Conservation (phyloP, 1,140 invertebrate species). For the Zaprionus vittiger region DNA sequence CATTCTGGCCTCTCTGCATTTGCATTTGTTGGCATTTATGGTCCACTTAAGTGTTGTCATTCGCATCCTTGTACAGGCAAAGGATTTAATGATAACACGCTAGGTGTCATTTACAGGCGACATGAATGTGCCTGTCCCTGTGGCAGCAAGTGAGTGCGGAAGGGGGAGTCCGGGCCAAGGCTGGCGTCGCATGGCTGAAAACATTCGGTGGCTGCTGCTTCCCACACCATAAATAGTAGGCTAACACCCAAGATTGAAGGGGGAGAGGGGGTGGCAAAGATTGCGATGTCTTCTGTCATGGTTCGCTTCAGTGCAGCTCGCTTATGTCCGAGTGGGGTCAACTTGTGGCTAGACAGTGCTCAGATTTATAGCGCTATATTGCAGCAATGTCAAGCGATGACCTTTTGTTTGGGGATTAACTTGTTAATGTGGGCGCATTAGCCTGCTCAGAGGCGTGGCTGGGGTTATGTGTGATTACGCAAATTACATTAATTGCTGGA, state of each 20-base stretch:
- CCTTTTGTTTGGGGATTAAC: slow-evolving; percentile 23
- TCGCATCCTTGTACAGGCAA: slow-evolving; percentile 39
- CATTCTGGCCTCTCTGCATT: slow-evolving; percentile 60
- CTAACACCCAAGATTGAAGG: background rate
- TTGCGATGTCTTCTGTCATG: slow-evolving; percentile 10
- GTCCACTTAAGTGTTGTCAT: slow-evolving; percentile 77
- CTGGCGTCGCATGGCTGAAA: slow-evolving; percentile 1
- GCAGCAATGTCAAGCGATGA: slow-evolving; percentile 31
- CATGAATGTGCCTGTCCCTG: slow-evolving; percentile 32
- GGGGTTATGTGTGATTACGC: background rate
- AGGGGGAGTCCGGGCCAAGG: background rate
- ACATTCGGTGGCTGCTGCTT: background rate
- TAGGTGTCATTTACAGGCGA: slow-evolving; percentile 70
- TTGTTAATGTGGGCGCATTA: slow-evolving; percentile 26
- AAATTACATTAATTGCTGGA: background rate
- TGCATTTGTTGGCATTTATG: slow-evolving; percentile 80
- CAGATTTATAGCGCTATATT: slow-evolving; percentile 60
- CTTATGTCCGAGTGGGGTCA: slow-evolving; percentile 31
- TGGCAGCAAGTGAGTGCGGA: background rate
- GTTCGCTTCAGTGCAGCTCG: slow-evolving; percentile 6
- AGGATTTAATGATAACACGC: slow-evolving; percentile 74
- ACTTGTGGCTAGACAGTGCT: slow-evolving; percentile 39
- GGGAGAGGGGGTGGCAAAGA: background rate
- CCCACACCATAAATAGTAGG: background rate
- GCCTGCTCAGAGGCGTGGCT: background rate